Evolutionary conservation across 2,113 vertebrate genomes (phyloP).

Genomic region (Anhinga rufa): DNA sequence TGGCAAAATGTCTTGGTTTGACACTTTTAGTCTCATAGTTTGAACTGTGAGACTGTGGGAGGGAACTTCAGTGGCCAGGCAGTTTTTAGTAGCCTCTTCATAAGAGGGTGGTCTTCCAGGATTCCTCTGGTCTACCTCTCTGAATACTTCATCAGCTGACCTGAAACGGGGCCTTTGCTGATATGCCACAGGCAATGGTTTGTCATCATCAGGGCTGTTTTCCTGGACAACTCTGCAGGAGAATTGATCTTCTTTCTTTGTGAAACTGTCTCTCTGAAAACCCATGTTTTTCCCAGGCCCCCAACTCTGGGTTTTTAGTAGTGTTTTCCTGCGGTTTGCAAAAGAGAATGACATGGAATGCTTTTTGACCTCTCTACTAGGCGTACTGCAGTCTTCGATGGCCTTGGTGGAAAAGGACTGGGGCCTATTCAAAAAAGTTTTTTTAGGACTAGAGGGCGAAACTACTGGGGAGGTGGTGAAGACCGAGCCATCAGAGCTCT

Average conservation of each 20-base stretch:
- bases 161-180: conserved; percentile 55
- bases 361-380: conserved; percentile 69
- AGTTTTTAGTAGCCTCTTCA: conserved; percentile 76
- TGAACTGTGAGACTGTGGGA: conserved; percentile 77
- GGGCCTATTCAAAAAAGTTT: conserved; percentile 59
- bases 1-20: conserved; percentile 52
- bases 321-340: conserved; percentile 64
- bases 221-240: conserved; percentile 79
- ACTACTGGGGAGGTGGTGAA: conserved; percentile 80
- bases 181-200: not conserved
- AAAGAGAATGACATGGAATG: conserved; percentile 81
- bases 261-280: conserved; percentile 67
- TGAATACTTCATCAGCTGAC: conserved; percentile 84
- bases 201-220: conserved; percentile 50
- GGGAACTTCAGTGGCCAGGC: not conserved
- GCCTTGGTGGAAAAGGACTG: conserved; percentile 63
- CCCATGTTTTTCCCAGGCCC: conserved; percentile 26
- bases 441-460: conserved; percentile 80
- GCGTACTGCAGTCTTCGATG: conserved; percentile 39
- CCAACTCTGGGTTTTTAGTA: conserved; percentile 73
- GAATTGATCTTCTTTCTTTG: conserved; percentile 76
- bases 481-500: conserved; percentile 81
- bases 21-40: conserved; percentile 64
- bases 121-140: conserved; percentile 73
- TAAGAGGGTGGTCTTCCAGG: conserved; percentile 85